Base-by-base conservation (phyloP, 23 tunicate genomes). In the Corella eumyota region DNA sequence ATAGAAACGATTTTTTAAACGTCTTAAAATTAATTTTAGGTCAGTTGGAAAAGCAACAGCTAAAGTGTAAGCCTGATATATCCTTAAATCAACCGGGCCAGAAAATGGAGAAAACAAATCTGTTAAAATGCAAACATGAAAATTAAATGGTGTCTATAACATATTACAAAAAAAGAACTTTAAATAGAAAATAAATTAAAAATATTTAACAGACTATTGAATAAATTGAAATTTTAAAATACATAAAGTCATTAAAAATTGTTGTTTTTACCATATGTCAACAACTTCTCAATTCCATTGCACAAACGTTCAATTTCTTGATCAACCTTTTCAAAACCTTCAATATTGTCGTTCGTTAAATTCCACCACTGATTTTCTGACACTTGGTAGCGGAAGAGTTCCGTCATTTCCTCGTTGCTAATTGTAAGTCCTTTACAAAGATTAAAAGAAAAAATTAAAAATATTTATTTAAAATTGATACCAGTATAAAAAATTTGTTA, bases 11-110 rank as follows among this genome's bases (percentile, higher is more conserved):
- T 65, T 75, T 27, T 65, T 46, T 0, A 75, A 25, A 1, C 81
- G 55, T 29, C 53, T 46, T 3, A 52, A 25, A 2, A 75, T 75
- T 5, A 58, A 46, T 29, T 60, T 48, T 11, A 75, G 51, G 31
- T 75, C 81, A 36, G 70, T 75, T 3, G 81, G 81, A 54, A 24
- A 75, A 17, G 81, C 72, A 30, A 75, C 81, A 26, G 69, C 69
- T 4, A 65, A 44, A 4, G 61, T 30, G 35, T 75, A 75, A 3
- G 50, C 17, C 21, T 67, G 81, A 54, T 75, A 75, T 4, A 44
- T 29, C n/a, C 30, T 37, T 25, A 65, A 25, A 27, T 75, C 71
- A 28, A 75, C 81, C 5, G 81, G 72, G 7, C 38, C 45, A 28
- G 65, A 56, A 33, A 75, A 75, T 15, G 57, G 63, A 30, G 44